phyloP scores from a whole-genome alignment of 1,140 invertebrate genomes.

The Drosophila ambigua region DNA sequence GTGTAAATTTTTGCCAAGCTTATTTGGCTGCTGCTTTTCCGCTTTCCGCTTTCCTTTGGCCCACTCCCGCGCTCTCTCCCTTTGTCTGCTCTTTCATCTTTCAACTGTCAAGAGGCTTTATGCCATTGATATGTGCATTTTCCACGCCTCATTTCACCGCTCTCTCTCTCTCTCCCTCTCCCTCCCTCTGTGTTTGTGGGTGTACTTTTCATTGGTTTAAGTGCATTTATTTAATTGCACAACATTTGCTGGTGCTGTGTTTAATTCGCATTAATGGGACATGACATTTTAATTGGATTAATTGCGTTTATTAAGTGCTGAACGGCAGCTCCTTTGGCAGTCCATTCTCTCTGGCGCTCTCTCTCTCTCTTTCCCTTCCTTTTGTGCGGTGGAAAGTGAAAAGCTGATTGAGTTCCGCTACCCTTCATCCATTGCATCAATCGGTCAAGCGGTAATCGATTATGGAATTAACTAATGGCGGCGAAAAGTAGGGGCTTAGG shows the following conservation, averaged over 20 bases:
- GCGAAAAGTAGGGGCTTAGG: too few relatives aligned
- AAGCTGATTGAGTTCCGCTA: slow-evolving; percentile 35
- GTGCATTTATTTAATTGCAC: slow-evolving; percentile 80
- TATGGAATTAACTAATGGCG: not conserved
- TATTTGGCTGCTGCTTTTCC: slow-evolving; percentile 16
- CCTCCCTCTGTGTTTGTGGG: slow-evolving; percentile 4
- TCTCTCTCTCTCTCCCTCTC: not conserved
- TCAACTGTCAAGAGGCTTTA: slow-evolving; percentile 42
- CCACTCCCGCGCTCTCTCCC: not conserved
- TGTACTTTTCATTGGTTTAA: slow-evolving; percentile 65
- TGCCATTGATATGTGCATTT: slow-evolving; percentile 22
- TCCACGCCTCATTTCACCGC: not conserved
- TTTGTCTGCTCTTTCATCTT: slow-evolving; percentile 21
- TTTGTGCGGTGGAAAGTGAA: slow-evolving; percentile 33
- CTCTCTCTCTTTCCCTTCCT: not conserved
- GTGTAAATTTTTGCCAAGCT: slow-evolving; percentile 59
- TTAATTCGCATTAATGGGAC: slow-evolving; percentile 79
- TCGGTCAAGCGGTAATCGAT: slow-evolving; percentile 13
- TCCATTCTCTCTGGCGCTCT: too few relatives aligned
- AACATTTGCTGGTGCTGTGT: slow-evolving; percentile 56
- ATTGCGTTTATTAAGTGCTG: slow-evolving; percentile 77
- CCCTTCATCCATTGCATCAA: not conserved
- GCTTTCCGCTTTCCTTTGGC: not conserved
- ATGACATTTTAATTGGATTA: slow-evolving; percentile 82
- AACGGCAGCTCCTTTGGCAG: slow-evolving; percentile 1